Evolutionary conservation across 2,113 vertebrate genomes (phyloP).

Genomic region (Rhineura floridana): DNA sequence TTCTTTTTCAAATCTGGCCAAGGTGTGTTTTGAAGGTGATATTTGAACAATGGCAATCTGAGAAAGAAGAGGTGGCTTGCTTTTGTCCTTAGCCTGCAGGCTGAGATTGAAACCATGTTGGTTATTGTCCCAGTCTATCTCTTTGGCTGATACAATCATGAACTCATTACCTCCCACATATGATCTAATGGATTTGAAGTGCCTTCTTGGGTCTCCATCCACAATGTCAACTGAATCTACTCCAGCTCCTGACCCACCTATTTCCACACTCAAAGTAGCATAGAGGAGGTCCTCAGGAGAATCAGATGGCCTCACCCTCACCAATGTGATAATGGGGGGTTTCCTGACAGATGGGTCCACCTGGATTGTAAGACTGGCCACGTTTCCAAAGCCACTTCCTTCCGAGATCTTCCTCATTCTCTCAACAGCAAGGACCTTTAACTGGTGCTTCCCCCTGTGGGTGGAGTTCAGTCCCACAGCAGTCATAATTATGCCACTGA

Average conservation of each 20-base stretch:
- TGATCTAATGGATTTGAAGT: slow-evolving; percentile 85
- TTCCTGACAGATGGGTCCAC: slow-evolving; percentile 80
- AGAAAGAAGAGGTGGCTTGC: slow-evolving; percentile 79
- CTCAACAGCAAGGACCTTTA: slow-evolving; percentile 92
- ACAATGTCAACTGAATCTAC: slow-evolving; percentile 84
- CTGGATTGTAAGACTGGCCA: slow-evolving; percentile 81
- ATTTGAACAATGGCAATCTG: slow-evolving; percentile 81
- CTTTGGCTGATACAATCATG: slow-evolving; percentile 84
- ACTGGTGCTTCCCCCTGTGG: slow-evolving; percentile 78
- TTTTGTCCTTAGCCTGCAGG: slow-evolving; percentile 86
- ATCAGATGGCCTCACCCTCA: slow-evolving; percentile 65
- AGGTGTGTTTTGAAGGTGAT: slow-evolving; percentile 75
- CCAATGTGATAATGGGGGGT: slow-evolving; percentile 76
- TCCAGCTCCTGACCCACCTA: slow-evolving; percentile 70
- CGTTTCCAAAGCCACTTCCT: slow-evolving; percentile 86
- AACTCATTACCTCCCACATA: slow-evolving; percentile 81
- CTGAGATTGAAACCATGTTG: slow-evolving; percentile 90
- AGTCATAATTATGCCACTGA: slow-evolving; percentile 85
- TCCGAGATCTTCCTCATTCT: slow-evolving; percentile 89
- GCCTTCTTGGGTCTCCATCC: slow-evolving; percentile 83
- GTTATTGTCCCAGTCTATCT: slow-evolving; percentile 84
- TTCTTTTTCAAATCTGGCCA: slow-evolving; percentile 82
- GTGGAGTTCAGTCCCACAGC: slow-evolving; percentile 84
- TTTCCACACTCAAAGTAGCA: slow-evolving; percentile 80
- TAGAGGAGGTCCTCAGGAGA: slow-evolving; percentile 70